Evolutionary conservation across 2,797 vertebrate genomes (phyloP), one percentile per base, ranked within the genome.

Genomic region (Apogon hyalosoma): DNA sequence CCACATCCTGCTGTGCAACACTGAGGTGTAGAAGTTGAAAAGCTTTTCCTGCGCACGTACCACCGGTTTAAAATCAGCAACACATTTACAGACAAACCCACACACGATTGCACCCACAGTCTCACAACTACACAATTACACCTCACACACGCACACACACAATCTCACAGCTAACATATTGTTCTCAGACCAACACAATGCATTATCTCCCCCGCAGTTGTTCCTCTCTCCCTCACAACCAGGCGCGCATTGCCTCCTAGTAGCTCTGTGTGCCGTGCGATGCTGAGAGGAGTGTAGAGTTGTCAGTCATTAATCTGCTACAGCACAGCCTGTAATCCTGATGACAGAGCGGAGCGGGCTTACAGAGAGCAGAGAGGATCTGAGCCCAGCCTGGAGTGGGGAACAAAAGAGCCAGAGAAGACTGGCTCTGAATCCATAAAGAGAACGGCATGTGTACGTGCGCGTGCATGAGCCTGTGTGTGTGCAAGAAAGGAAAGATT

Each of bases 291-390:
- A 87, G 79, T 82, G 88, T 85, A 58, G 89, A 79, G 85, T 83
- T 91, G 89, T 91, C 92, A 88, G 88, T 92, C 90, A 92, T 92
- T 92, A 92, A 93, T 92, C 91, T 90, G 88, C 87, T 80, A 83
- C 86, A 82, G 83, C 87, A 79, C 85, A 90, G 86, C 82, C 90
- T 88, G 88, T 91, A 91, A 91, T 90, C 92, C 88, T 88, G 88
- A 91, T 90, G 87, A 91, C 88, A 88, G 90, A 91, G 89, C 73
- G 76, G 77, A 88, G 89, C 82, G 42, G 76, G 83, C 43, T 91
- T 86, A 91, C 84, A 83, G 88, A 79, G 80, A 87, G 87, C 82
- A 87, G 80, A 84, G 77, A 90, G 85, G 89, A 92, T 93, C 87
- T 90, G 86, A 91, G 90, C 84, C 82, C 86, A 84, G 90, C 91